phyloP scores from a whole-genome alignment of 2,797 vertebrate species.

The Gallinago solitaria region DNA sequence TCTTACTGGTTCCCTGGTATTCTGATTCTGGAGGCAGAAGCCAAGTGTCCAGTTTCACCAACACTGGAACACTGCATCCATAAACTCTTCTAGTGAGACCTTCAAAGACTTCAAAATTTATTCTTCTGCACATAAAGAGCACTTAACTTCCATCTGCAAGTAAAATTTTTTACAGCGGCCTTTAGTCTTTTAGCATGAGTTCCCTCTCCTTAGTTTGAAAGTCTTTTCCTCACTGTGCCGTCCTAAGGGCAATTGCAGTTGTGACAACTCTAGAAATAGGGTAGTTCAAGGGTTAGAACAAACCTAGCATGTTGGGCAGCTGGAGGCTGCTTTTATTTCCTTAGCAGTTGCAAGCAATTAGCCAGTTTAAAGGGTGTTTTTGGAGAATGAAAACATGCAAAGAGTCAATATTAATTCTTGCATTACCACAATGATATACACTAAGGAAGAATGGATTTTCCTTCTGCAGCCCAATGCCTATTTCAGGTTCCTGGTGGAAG shows the following conservation, averaged over 20 bases:
- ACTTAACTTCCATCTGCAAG: neutral
- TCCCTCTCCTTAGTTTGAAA: neutral
- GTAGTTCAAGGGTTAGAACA: neutral
- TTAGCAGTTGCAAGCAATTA: neutral
- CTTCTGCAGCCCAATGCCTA: neutral
- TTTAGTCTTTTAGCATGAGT: neutral
- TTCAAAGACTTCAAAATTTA: neutral
- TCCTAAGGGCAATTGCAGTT: neutral
- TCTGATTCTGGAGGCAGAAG: neutral
- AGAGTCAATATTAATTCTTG: neutral
- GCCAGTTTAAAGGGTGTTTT: neutral
- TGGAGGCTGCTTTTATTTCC: neutral
- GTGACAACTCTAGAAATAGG: neutral
- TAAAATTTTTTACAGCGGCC: neutral
- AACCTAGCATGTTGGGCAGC: neutral
- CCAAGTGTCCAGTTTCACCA: neutral
- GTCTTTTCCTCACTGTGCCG: neutral
- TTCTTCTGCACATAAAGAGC: neutral
- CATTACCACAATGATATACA: neutral
- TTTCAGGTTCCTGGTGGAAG: neutral
- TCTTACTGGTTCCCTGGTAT: neutral
- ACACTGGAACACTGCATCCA: neutral
- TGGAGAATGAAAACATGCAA: neutral
- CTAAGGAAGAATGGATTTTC: neutral
- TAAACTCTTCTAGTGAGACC: neutral